A percentile compares a stretch with the other conserved stretches of the same genome.
Conservation (phyloP, 2,113 vertebrate species). For the Malurus cyaneus region DNA sequence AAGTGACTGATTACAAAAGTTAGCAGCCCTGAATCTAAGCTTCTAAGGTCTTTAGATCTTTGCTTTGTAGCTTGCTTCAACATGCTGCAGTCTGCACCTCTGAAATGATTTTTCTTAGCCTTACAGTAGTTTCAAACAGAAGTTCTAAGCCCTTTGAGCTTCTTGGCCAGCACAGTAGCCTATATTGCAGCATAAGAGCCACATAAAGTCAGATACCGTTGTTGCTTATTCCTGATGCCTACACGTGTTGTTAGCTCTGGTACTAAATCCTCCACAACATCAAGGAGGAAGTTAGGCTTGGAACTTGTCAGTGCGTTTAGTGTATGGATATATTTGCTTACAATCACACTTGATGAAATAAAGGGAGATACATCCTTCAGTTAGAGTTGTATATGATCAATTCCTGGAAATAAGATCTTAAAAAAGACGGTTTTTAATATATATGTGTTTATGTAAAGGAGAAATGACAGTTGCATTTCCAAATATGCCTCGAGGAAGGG, state of each 20-base stretch:
- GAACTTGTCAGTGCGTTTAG: not conserved
- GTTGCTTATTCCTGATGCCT: not conserved
- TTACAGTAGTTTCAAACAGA: not conserved
- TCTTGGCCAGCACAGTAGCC: not conserved
- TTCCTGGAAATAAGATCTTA: not conserved
- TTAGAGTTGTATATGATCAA: not conserved
- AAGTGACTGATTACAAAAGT: not conserved
- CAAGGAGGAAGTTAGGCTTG: not conserved
- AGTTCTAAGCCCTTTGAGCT: not conserved
- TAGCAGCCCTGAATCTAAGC: not conserved
- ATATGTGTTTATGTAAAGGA: not conserved
- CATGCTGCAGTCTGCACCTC: not conserved
- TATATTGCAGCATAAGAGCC: not conserved
- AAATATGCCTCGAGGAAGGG: not conserved
- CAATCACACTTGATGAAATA: not conserved
- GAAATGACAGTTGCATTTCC: not conserved
- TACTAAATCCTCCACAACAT: not conserved
- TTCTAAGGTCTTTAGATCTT: not conserved
- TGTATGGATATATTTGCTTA: not conserved
- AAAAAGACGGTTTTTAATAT: not conserved
- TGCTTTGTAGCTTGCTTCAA: not conserved
- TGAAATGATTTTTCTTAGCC: not conserved
- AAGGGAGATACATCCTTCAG: not conserved
- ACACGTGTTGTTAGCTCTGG: not conserved
- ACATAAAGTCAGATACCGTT: rapidly evolving